Evolutionary conservation across 2,888 invertebrate genomes (phyloP), one percentile per base, ranked within the genome.

Genomic region (Himalopsyche tibetana): DNA sequence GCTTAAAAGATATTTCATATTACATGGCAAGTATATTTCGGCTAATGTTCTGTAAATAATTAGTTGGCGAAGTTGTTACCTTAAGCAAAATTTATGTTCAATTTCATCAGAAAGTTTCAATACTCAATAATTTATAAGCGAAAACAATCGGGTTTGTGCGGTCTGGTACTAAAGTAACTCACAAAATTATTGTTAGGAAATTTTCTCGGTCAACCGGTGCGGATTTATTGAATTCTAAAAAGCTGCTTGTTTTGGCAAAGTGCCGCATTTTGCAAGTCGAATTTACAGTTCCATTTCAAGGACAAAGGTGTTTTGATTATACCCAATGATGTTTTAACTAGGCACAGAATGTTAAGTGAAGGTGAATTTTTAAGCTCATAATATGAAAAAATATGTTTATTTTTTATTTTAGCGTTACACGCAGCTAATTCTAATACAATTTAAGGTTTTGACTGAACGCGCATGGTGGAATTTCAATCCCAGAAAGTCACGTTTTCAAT

Each of bases 171-270:
- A 51, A 15, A 51, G 51, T 51, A 15, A 15, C 51, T 51, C 51
- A 1, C 15, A 51, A 51, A 51, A 51, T 51, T 51, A 15, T 15
- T 51, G 15, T 15, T 51, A 15, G 51, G 74, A 36, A 74, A 36
- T 74, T 74, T 74, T 36, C 36, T 36, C 36, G 74, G 36, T 74
- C 36, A 74, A 38, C 12, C 74, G 36, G 36, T 28, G 36, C 74
- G 15, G 36, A 74, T 74, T 74, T 74, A 74, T 74, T 36, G 28
- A 15, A 74, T 15, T 74, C 74, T 74, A 74, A 74, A 74, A 38
- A 74, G 74, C 74, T 28, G 38, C 36, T 74, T 36, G 74, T 74
- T 74, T 74, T 74, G 74, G 74, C 74, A 74, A 74, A 74, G 74
- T 38, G 38, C 5, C 74, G 36, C 74, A 38, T 74, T 74, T 74